Evolutionary conservation across 1,140 invertebrate genomes (phyloP).

Genomic region (Tetraneura akinire): DNA sequence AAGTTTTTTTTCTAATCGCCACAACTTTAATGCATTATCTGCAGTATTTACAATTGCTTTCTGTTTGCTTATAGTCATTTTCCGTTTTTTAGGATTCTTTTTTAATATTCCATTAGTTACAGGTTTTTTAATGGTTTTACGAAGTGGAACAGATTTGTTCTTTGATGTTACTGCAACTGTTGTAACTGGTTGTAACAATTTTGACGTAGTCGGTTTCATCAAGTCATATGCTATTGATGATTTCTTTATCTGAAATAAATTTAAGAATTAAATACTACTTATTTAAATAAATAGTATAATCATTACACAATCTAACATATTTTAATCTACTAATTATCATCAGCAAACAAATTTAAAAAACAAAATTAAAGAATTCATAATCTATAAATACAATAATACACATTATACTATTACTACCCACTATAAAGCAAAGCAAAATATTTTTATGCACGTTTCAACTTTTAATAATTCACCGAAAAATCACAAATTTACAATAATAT

Average conservation of each 20-base stretch:
- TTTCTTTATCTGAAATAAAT: slow-evolving; percentile 33
- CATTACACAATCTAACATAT: background rate
- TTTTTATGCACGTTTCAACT: slow-evolving; percentile 7
- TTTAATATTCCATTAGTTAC: slow-evolving; percentile 39
- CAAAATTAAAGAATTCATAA: too few relatives aligned
- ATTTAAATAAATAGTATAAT: background rate
- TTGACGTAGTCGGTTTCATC: slow-evolving; percentile 39
- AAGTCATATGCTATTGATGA: slow-evolving; percentile 31
- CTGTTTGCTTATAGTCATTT: slow-evolving; percentile 28
- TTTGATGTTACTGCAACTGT: slow-evolving; percentile 12
- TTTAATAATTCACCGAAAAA: slow-evolving; percentile 10
- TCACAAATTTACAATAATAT: slow-evolving; percentile 32
- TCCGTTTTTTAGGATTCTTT: slow-evolving; percentile 24
- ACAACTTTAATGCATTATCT: slow-evolving; percentile 5
- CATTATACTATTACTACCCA: background rate
- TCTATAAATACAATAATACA: too few relatives aligned
- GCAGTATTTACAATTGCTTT: slow-evolving; percentile 18
- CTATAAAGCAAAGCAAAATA: slow-evolving; percentile 38
- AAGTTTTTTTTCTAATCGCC: slow-evolving; percentile 28
- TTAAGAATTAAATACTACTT: background rate
- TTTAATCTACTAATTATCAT: background rate
- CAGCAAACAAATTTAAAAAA: background rate
- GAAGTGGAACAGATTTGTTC: slow-evolving; percentile 10
- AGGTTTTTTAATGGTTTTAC: slow-evolving; percentile 27
- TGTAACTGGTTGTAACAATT: slow-evolving; percentile 31